phyloP scores from a whole-genome alignment of 2,888 invertebrate genomes.

The Sylvicola fuscatus region DNA sequence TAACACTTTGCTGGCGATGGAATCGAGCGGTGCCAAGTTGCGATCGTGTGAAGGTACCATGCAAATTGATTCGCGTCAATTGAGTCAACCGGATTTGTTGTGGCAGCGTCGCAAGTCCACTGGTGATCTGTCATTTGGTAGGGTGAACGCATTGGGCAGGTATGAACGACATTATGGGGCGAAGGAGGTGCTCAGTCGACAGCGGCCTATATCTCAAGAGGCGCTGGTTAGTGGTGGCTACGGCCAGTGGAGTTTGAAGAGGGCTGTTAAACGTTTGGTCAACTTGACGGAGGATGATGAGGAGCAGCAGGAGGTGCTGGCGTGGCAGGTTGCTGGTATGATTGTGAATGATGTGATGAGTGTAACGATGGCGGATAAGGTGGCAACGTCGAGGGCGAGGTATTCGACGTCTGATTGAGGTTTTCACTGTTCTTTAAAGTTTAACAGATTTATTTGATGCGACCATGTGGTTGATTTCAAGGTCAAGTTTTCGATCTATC shows the following conservation, averaged over 20 bases:
- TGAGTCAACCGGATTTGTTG: conserved; percentile 71
- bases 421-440: too few relatives aligned
- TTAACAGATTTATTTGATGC: too few relatives aligned
- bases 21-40: conserved; percentile 12
- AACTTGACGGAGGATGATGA: conserved; percentile 69
- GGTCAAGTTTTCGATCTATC: too few relatives aligned
- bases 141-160: conserved; percentile 71
- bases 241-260: conserved; percentile 14
- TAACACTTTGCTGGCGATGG: conserved; percentile 59
- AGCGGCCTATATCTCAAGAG: background rate
- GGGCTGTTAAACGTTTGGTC: conserved; percentile 58
- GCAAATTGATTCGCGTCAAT: conserved; percentile 62
- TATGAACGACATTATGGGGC: conserved; percentile 82
- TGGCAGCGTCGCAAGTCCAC: conserved; percentile 53
- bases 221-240: conserved; percentile 10
- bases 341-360: conserved; percentile 88
- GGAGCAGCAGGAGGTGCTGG: conserved; percentile 86
- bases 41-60: conserved; percentile 25
- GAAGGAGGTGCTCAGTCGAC: conserved; percentile 13
- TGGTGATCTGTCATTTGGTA: conserved; percentile 57
- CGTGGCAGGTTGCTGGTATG: conserved; percentile 94
- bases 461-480: too few relatives aligned
- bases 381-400: too few relatives aligned
- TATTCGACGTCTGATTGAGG: too few relatives aligned
- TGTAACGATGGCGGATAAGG: conserved; percentile 45